A percentile compares a stretch with the other conserved stretches of the same genome.
These are phyloP conservation scores for Nipponia nippon DNA, from an alignment of 2,113 vertebrate genomes.

Conservation along the genomic window DNA sequence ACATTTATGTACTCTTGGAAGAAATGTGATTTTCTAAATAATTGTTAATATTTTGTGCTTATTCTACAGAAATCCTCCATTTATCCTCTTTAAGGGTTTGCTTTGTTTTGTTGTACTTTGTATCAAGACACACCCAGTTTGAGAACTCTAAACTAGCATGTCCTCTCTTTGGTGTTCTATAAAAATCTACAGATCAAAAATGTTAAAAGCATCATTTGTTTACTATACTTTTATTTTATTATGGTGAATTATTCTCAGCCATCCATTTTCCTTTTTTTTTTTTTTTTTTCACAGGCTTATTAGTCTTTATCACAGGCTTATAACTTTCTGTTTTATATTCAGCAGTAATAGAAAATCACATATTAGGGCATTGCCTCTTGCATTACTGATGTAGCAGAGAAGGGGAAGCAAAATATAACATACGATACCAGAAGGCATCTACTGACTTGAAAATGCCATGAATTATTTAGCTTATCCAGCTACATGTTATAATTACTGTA, in stretches of 20 bases:
- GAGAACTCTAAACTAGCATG: neutral
- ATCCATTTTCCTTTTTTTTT: neutral
- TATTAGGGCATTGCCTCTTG: neutral
- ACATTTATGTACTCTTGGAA: neutral
- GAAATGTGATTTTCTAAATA: neutral
- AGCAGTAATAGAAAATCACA: neutral
- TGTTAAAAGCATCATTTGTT: neutral
- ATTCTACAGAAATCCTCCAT: neutral
- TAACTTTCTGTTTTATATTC: neutral
- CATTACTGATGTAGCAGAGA: neutral
- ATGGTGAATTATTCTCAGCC: neutral
- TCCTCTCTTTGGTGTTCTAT: neutral
- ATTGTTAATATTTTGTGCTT: neutral
- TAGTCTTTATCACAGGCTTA: neutral
- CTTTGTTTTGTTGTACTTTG: neutral
- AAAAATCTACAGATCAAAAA: neutral
- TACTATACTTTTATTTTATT: neutral
- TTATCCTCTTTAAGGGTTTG: neutral
- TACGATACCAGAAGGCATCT: neutral
- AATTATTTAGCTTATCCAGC: constrained; percentile 13
- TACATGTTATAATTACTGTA: neutral
- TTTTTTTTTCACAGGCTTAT: neutral
- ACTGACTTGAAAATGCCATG: constrained; percentile 23
- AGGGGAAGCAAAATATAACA: neutral
- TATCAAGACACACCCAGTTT: neutral